Conservation (phyloP, 2,113 vertebrate genomes). For the Ailuropoda melanoleuca region DNA sequence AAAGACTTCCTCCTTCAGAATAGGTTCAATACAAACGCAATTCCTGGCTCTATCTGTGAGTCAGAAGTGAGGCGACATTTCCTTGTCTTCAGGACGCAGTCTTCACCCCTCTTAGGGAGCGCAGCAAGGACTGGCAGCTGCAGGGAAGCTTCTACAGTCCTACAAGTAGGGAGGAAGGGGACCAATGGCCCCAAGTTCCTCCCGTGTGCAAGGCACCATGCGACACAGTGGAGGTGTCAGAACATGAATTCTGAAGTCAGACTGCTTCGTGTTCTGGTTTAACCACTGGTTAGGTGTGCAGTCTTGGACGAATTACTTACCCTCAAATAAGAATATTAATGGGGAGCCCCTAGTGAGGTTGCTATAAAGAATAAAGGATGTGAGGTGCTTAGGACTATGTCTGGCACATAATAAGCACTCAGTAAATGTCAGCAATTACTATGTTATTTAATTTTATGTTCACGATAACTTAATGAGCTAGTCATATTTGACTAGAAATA, state of each 20-base stretch:
- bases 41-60: not conserved
- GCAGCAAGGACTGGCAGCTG: not conserved
- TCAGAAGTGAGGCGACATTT: not conserved
- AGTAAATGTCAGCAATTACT: not conserved
- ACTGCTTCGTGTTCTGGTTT: not conserved
- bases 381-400: not conserved
- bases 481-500: not conserved
- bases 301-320: not conserved
- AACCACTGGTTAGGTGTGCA: not conserved
- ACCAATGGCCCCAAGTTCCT: not conserved
- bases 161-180: not conserved
- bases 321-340: not conserved
- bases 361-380: not conserved
- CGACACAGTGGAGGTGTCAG: not conserved
- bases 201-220: not conserved
- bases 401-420: not conserved
- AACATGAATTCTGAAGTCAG: not conserved
- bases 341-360: not conserved
- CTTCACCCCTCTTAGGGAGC: not conserved
- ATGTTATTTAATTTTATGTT: not conserved
- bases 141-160: not conserved
- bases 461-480: not conserved
- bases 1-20: not conserved
- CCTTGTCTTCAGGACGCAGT: not conserved
- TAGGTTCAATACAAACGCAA: not conserved